These are phyloP conservation scores for Volucella inflata DNA, from an alignment of 2,888 invertebrate species.

Conservation along the genomic window DNA sequence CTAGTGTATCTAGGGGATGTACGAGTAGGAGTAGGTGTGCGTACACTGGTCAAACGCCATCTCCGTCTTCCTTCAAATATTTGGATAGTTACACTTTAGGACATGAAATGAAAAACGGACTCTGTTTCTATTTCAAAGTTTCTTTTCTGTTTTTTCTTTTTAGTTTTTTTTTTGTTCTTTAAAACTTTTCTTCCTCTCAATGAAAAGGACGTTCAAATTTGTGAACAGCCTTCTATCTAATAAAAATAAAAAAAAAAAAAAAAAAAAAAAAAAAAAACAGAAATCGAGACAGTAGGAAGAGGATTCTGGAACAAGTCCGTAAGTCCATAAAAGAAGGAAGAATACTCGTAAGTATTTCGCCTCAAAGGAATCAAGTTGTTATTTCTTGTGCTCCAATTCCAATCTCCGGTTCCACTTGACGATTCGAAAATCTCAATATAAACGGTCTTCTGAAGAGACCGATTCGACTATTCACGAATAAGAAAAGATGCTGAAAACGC, in stretches of 20 bases:
- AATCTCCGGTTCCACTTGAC: conserved; percentile 72
- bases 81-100: conserved; percentile 56
- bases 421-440: conserved; percentile 67
- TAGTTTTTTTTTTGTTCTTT: no score
- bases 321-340: no score
- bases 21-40: no score
- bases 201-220: conserved; percentile 32
- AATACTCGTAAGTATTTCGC: conserved; percentile 30
- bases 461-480: background rate
- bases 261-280: conserved; percentile 12
- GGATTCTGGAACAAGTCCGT: no score
- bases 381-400: conserved; percentile 58
- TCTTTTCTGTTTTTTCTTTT: no score
- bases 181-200: conserved; percentile 30
- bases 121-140: no score
- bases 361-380: conserved; percentile 70
- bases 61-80: conserved; percentile 55
- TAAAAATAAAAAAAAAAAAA: background rate
- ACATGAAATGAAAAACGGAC: conserved; percentile 1
- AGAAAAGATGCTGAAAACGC: background rate
- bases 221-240: background rate
- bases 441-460: conserved; percentile 28
- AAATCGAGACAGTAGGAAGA: background rate
- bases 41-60: conserved; percentile 47
- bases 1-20: no score